These are phyloP conservation scores for Sycophaga agraensis DNA, from an alignment of 1,140 invertebrate species.

Conservation along the genomic window DNA sequence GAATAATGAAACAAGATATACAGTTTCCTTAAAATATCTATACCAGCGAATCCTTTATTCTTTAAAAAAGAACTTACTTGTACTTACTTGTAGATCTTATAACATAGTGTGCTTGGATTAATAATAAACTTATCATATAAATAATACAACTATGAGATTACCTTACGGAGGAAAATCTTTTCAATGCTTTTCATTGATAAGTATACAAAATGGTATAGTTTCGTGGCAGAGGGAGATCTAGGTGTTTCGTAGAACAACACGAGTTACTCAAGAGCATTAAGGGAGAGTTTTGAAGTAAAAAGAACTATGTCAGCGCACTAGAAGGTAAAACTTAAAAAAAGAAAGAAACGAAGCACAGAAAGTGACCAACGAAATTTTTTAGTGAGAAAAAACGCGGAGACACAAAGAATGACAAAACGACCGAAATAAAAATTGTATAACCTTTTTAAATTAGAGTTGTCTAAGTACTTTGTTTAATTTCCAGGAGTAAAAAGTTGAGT, in stretches of 20 bases:
- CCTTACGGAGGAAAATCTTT: too few relatives aligned
- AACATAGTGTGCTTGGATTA: too few relatives aligned
- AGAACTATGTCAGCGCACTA: slow-evolving; percentile 14
- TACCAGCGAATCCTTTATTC: too few relatives aligned
- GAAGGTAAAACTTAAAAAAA: slow-evolving; percentile 14
- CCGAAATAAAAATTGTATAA: slow-evolving; percentile 10
- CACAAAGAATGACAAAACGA: slow-evolving; percentile 4
- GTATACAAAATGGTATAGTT: slow-evolving; percentile 2
- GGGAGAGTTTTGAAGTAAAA: slow-evolving; percentile 18
- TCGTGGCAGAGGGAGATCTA: not conserved
- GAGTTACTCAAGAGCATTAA: slow-evolving; percentile 21
- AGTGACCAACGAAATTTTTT: slow-evolving; percentile 1
- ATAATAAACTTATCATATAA: too few relatives aligned
- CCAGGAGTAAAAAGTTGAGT: slow-evolving; percentile 5
- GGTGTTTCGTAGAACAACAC: slow-evolving; percentile 10
- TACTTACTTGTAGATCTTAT: too few relatives aligned
- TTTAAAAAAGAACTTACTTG: too few relatives aligned
- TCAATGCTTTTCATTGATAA: too few relatives aligned
- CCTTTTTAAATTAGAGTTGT: slow-evolving; percentile 12
- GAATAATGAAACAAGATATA: too few relatives aligned
- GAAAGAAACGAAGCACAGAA: not conserved
- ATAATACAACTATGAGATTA: too few relatives aligned
- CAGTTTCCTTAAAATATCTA: too few relatives aligned
- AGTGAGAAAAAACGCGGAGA: not conserved
- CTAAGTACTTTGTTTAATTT: slow-evolving; percentile 18